Base-by-base conservation (phyloP, 2,888 invertebrate species). In the Campaea margaritaria region DNA sequence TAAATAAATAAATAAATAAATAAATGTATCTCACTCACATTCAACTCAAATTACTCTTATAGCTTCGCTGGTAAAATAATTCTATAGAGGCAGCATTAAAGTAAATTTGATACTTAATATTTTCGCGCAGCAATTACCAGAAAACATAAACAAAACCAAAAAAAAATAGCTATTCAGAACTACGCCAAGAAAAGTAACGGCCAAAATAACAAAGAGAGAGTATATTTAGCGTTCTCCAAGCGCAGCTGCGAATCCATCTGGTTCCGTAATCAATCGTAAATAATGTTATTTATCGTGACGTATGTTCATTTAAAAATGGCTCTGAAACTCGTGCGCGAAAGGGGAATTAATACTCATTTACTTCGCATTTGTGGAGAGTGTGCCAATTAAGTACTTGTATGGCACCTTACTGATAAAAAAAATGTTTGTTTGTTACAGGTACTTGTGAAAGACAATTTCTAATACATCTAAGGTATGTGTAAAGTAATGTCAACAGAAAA, bases 231-330 rank as follows among this genome's bases (percentile, higher is more conserved):
- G 16, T 14, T 47, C 46, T 8, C 11, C 36, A 43, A 48, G 27
- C 52, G 49, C 58, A 65, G 67, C 58, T 67, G 65, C 58, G 28
- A 51, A 57, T 54, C 51, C 62, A 58, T 54, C 56, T 66, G 62
- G 54, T 59, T 41, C 46, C 51, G 51, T 58, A 62, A 55, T 61
- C 51, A 58, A 61, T 58, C 56, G 59, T 46, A 57, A 54, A 47
- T 47, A 55, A 52, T 51, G 39, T 62, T 55, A 13, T 51, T 54
- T 56, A 50, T 47, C 12, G 38, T 28, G 14, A 38, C 45, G 27
- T 38, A 47, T 46, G 54, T 60, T 59, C 42, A 48, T 59, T 56
- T 58, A 57, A 62, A 56, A 65, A 64, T 41, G 54, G 39, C 34
- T 42, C 10, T 31, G 45, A 16, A 2, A 36, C 31, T 31, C 8